Conservation (phyloP, 2,113 vertebrate species). For the Ovis canadensis region DNA sequence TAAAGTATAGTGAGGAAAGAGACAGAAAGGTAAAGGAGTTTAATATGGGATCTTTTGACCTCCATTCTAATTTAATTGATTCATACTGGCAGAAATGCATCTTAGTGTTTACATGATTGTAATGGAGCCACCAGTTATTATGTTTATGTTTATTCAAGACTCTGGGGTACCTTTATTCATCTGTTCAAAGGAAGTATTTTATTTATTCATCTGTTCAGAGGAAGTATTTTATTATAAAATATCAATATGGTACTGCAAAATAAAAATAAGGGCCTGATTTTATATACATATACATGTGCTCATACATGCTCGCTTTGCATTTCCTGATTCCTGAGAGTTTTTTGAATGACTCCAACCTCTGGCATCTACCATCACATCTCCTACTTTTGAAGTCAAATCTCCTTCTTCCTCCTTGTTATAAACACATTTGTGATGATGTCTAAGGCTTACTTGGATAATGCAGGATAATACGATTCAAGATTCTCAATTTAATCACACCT, state of each 20-base stretch:
- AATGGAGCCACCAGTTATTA: not conserved
- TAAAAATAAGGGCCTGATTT: not conserved
- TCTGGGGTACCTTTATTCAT: not conserved
- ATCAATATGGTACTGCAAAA: not conserved
- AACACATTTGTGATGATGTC: not conserved
- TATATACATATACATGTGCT: not conserved
- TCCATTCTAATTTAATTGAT: not conserved
- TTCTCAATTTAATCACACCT: not conserved
- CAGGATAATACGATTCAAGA: not conserved
- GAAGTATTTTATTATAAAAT: not conserved
- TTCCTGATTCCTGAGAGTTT: not conserved
- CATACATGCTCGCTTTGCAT: not conserved
- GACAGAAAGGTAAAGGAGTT: not conserved
- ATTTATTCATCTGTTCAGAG: not conserved
- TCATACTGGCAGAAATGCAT: not conserved
- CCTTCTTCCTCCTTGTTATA: not conserved
- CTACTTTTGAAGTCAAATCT: not conserved
- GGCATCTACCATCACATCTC: not conserved
- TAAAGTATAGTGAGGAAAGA: not conserved
- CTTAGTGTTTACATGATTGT: not conserved
- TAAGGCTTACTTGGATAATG: not conserved
- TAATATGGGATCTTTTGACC: not conserved
- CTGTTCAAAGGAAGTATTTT: not conserved
- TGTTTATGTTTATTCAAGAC: not conserved
- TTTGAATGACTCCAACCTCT: not conserved